A percentile compares a stretch with the other conserved stretches of the same genome.
Evolutionary conservation across 2,888 invertebrate genomes (phyloP).

Genomic region (Oxytorus armatus): DNA sequence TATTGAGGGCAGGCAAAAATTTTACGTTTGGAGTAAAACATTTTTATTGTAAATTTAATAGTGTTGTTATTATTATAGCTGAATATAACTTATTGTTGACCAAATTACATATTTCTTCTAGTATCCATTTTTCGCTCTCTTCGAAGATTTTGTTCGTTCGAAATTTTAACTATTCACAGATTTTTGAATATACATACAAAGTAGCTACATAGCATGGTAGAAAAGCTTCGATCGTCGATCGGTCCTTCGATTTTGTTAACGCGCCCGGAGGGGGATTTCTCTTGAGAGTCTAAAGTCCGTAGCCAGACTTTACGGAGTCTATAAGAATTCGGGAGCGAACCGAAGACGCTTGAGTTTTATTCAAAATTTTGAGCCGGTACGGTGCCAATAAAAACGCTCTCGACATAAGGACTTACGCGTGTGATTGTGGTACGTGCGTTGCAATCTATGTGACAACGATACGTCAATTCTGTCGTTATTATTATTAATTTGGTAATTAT

Average conservation of each 20-base stretch:
- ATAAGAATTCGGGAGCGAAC: conserved; percentile 61
- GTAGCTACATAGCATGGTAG: neutral
- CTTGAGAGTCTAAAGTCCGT: conserved; percentile 43
- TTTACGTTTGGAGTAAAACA: too few relatives aligned
- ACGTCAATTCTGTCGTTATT: neutral
- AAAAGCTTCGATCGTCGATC: conserved; percentile 7
- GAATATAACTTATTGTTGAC: too few relatives aligned
- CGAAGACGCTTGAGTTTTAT: conserved; percentile 47
- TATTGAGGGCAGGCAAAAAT: too few relatives aligned
- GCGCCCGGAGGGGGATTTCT: conserved; percentile 23
- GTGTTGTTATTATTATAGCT: too few relatives aligned
- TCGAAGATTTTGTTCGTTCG: too few relatives aligned
- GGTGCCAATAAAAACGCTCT: conserved; percentile 1
- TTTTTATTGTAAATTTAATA: too few relatives aligned
- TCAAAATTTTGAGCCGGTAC: conserved; percentile 50
- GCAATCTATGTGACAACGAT: conserved; percentile 5
- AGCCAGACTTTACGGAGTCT: conserved; percentile 57
- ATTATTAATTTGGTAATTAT: conserved; percentile 46
- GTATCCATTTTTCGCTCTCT: too few relatives aligned
- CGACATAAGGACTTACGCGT: conserved; percentile 25
- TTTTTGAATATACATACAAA: too few relatives aligned
- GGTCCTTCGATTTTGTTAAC: conserved; percentile 21
- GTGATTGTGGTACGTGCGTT: conserved; percentile 32
- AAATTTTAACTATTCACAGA: too few relatives aligned
- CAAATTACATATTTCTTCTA: too few relatives aligned